Percentiles rank a stretch among this genome's conserved stretches.
phyloP scores from a whole-genome alignment of 2,797 vertebrate genomes.

The Rhinophrynus dorsalis region DNA sequence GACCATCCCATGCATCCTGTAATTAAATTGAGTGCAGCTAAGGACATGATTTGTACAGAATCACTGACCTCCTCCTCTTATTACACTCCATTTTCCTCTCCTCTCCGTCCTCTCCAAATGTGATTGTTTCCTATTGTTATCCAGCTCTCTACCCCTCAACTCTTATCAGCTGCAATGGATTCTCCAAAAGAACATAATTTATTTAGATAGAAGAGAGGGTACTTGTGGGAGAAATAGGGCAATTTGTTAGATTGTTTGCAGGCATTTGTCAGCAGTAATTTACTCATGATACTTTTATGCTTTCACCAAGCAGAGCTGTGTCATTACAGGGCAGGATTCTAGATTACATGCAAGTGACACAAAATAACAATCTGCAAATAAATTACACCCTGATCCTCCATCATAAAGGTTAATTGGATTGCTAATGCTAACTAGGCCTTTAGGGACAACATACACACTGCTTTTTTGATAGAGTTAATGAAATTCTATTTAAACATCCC shows the following conservation, averaged over 20 bases:
- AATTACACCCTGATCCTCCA: no score
- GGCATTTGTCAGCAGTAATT: not conserved
- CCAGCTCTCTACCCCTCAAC: not conserved
- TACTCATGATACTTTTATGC: not conserved
- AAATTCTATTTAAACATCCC: no score
- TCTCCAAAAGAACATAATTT: conserved; percentile 4
- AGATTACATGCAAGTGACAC: not conserved
- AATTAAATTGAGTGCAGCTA: conserved; percentile 18
- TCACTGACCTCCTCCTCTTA: not conserved
- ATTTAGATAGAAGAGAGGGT: not conserved
- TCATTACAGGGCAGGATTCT: not conserved
- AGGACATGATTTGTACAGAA: conserved; percentile 4
- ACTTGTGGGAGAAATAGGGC: not conserved
- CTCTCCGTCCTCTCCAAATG: not conserved
- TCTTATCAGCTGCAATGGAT: not conserved
- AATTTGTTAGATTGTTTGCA: conserved; percentile 8
- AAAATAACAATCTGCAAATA: not conserved
- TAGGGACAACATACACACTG: no score
- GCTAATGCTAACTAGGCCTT: no score
- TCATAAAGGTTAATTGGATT: no score
- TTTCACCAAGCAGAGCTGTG: not conserved
- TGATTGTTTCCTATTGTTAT: not conserved
- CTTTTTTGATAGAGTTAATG: no score
- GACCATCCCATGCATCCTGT: not conserved
- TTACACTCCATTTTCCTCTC: not conserved